These are phyloP conservation scores for Meiosimyza platycephala DNA, from an alignment of 2,888 invertebrate genomes.

Conservation along the genomic window DNA sequence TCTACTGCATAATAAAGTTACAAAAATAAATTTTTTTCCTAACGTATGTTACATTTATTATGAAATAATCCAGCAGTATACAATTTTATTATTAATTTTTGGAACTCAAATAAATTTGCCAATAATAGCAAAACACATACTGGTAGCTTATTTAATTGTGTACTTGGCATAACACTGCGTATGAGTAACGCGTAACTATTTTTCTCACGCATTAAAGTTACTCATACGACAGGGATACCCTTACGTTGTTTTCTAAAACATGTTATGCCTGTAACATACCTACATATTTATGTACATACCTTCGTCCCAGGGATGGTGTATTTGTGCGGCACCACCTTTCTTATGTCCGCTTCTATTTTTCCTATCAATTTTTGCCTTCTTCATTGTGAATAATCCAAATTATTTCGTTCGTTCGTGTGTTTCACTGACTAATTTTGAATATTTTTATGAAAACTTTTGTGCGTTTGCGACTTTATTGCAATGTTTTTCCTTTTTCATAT, in stretches of 20 bases:
- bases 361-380: conserved; percentile 45
- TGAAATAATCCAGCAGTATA: no score
- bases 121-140: no score
- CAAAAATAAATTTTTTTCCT: no score
- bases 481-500: not conserved
- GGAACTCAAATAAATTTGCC: no score
- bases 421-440: conserved; percentile 2
- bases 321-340: conserved; percentile 29
- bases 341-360: conserved; percentile 42
- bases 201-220: not conserved
- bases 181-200: conserved; percentile 49
- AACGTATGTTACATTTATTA: no score
- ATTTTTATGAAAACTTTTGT: no score
- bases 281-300: conserved; percentile 47
- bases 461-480: not conserved
- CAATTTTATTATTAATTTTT: no score
- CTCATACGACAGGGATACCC: not conserved
- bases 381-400: conserved; percentile 5
- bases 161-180: conserved; percentile 42
- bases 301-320: conserved; percentile 60
- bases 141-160: no score
- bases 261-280: no score
- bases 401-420: conserved; percentile 5
- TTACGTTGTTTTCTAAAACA: not conserved
- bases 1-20: no score